Evolutionary conservation across 2,113 vertebrate species (phyloP).

Genomic region (Otus sunia): DNA sequence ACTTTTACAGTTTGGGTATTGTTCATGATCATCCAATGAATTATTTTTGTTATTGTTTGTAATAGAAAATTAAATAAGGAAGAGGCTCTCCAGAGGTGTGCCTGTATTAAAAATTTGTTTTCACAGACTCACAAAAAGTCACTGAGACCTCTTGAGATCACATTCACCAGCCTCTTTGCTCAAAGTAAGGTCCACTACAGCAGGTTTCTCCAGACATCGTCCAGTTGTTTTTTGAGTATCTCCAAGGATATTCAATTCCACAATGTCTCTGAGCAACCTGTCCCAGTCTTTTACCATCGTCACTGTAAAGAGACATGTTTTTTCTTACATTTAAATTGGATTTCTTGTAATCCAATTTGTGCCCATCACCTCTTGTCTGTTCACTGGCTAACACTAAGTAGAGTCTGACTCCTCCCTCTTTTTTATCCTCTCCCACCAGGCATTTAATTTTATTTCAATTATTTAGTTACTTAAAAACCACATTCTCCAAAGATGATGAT

Average conservation of each 20-base stretch:
- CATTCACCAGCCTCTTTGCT: not conserved
- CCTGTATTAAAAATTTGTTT: not conserved
- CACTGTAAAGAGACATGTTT: not conserved
- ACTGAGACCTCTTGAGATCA: not conserved
- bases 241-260: not conserved
- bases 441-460: not conserved
- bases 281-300: not conserved
- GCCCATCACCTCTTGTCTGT: not conserved
- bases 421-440: not conserved
- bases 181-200: too few relatives aligned
- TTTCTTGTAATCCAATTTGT: not conserved
- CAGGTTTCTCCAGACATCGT: not conserved
- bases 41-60: not conserved
- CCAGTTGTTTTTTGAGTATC: not conserved
- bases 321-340: not conserved
- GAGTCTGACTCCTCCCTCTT: not conserved
- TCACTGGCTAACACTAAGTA: not conserved
- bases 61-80: not conserved
- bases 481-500: not conserved
- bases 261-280: not conserved
- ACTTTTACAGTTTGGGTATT: not conserved
- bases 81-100: not conserved
- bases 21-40: not conserved
- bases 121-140: not conserved
- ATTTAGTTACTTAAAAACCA: not conserved